These are phyloP conservation scores for Platysteira castanea DNA, from an alignment of 2,113 vertebrate species.

Conservation along the genomic window DNA sequence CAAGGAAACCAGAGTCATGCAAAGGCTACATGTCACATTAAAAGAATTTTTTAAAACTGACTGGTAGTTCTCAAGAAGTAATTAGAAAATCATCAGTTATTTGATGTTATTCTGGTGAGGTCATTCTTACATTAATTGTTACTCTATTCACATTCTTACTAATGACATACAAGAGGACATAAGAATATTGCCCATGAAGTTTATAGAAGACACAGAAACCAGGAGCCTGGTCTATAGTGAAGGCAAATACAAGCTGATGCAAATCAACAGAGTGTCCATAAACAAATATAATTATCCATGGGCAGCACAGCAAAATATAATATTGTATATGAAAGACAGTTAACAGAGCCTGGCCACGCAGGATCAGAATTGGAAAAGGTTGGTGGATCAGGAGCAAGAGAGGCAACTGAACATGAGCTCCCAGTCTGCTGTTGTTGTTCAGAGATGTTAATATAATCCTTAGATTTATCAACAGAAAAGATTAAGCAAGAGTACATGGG, in stretches of 20 bases:
- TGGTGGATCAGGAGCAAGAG: neutral
- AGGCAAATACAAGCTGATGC: neutral
- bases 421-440: neutral
- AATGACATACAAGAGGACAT: neutral
- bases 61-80: neutral
- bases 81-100: neutral
- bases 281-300: neutral
- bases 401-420: neutral
- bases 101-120: neutral
- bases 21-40: neutral
- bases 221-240: neutral
- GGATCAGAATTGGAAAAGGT: neutral
- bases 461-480: conserved; percentile 49
- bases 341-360: neutral
- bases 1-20: neutral
- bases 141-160: neutral
- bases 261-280: too few relatives aligned
- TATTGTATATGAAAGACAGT: neutral
- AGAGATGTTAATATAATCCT: conserved; percentile 35
- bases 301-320: neutral
- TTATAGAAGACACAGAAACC: neutral
- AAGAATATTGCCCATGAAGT: neutral
- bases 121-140: neutral
- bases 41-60: neutral
- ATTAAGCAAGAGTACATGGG: conserved; percentile 33